phyloP scores from a whole-genome alignment of 2,113 vertebrate species.

The Oceanodroma tethys region DNA sequence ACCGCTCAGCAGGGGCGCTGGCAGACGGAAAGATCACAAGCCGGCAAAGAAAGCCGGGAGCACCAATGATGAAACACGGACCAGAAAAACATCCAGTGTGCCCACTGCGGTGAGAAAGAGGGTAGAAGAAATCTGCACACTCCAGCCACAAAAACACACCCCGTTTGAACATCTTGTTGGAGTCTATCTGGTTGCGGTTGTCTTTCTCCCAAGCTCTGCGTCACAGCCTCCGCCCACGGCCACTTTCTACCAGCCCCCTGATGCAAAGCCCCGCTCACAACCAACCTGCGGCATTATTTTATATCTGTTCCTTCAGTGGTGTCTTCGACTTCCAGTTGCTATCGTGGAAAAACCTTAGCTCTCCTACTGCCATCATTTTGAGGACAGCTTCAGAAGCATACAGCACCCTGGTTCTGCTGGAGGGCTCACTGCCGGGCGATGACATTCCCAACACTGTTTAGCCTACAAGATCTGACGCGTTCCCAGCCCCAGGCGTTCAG shows the following conservation, averaged over 20 bases:
- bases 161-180: background rate
- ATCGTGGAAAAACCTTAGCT: background rate
- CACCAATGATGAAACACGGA: background rate
- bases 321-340: background rate
- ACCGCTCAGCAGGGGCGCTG: background rate
- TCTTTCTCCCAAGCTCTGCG: background rate
- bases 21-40: background rate
- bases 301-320: fast-evolving
- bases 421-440: background rate
- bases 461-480: background rate
- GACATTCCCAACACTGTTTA: background rate
- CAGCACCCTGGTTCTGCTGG: background rate
- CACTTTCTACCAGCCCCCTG: background rate
- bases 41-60: background rate
- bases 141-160: background rate
- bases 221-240: background rate
- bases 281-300: background rate
- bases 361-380: background rate
- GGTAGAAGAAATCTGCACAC: background rate
- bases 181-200: background rate
- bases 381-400: background rate
- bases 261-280: background rate
- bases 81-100: background rate
- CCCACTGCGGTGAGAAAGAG: background rate
- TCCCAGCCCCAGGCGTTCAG: background rate